Evolutionary conservation across 2,113 vertebrate genomes (phyloP).

Genomic region (Zosterops lateralis): DNA sequence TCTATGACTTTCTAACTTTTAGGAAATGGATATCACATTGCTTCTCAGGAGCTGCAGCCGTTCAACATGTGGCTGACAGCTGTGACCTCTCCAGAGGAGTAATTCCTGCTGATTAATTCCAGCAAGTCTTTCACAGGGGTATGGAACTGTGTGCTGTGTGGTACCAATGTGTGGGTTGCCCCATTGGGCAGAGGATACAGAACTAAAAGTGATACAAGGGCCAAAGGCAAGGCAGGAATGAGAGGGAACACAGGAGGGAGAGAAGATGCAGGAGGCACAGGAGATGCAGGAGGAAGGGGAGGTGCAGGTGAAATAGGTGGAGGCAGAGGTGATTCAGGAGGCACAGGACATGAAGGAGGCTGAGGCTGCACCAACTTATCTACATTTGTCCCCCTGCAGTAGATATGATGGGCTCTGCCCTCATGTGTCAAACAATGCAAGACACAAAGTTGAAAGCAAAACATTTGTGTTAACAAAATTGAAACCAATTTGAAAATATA

Average conservation of each 20-base stretch:
- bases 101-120: not conserved
- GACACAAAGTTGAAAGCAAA: not conserved
- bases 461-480: not conserved
- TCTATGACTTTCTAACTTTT: not conserved
- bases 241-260: not conserved
- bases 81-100: not conserved
- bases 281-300: not conserved
- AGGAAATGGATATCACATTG: not conserved
- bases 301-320: not conserved
- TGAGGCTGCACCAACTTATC: not conserved
- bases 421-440: not conserved
- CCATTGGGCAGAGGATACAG: not conserved
- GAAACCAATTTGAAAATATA: not conserved
- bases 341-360: not conserved
- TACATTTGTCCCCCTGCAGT: not conserved
- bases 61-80: not conserved
- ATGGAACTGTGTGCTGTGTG: fast-evolving
- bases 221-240: not conserved
- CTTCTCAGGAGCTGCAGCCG: not conserved
- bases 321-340: not conserved
- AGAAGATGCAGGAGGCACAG: not conserved
- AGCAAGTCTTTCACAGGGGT: not conserved
- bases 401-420: not conserved
- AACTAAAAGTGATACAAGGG: not conserved
- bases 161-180: not conserved